A percentile compares a stretch with the other conserved stretches of the same genome.
These are phyloP conservation scores for Crotalus viridis DNA, from an alignment of 2,113 vertebrate species.

Conservation along the genomic window DNA sequence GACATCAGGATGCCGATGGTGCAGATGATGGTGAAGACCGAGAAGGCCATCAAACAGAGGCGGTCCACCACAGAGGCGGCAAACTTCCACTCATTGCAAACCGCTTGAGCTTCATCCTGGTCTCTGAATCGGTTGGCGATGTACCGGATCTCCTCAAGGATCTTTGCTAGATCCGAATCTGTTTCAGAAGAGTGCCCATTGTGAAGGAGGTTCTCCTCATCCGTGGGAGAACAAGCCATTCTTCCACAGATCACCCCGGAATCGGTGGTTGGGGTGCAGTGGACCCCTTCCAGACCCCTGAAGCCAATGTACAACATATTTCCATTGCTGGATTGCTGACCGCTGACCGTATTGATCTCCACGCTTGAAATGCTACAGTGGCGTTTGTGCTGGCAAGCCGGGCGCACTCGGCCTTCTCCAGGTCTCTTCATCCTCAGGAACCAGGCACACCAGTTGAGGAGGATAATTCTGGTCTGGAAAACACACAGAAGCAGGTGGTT, in stretches of 20 bases:
- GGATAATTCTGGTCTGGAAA: constrained; percentile 86
- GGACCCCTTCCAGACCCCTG: constrained; percentile 79
- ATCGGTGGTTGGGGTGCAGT: constrained; percentile 81
- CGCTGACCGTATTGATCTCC: constrained; percentile 74
- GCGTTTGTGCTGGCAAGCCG: constrained; percentile 82
- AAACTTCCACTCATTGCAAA: constrained; percentile 94
- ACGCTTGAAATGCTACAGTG: constrained; percentile 83
- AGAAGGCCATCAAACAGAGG: constrained; percentile 93
- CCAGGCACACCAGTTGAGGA: constrained; percentile 96
- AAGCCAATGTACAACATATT: constrained; percentile 86
- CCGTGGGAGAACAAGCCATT: constrained; percentile 75
- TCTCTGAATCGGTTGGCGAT: constrained; percentile 87
- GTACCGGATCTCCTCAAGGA: constrained; percentile 90
- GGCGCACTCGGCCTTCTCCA: constrained; percentile 82
- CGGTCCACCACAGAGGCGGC: constrained; percentile 93
- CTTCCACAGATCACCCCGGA: constrained; percentile 83
- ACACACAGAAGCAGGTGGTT: background rate
- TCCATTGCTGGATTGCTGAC: constrained; percentile 73
- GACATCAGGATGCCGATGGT: constrained; percentile 96
- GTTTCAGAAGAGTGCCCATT: constrained; percentile 66
- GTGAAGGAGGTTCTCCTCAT: constrained; percentile 82
- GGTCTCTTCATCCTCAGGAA: constrained; percentile 95
- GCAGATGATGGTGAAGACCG: constrained; percentile 89
- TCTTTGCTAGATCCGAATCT: constrained; percentile 83
- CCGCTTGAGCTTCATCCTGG: constrained; percentile 81